Conservation (phyloP, 2,797 vertebrate species). For the Falco columbarius region DNA sequence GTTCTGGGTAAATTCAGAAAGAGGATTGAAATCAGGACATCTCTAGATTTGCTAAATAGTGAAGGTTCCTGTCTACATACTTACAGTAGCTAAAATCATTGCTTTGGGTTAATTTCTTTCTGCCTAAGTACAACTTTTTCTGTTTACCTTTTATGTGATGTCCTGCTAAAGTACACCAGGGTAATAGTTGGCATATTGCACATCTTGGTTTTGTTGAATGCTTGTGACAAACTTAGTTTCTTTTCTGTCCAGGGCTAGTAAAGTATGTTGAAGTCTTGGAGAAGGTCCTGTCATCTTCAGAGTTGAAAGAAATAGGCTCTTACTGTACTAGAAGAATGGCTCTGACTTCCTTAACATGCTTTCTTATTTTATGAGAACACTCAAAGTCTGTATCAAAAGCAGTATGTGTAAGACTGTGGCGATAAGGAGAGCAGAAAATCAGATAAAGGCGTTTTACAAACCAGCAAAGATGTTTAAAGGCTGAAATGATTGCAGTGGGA, state of each 20-base stretch:
- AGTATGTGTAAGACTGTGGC: not conserved
- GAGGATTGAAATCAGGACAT: rapidly evolving
- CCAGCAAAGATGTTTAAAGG: not conserved
- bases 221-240: not conserved
- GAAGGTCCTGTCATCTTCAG: not conserved
- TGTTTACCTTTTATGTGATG: not conserved
- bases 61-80: not conserved
- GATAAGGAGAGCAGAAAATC: not conserved
- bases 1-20: not conserved
- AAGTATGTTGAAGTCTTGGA: not conserved
- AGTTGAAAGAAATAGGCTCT: not conserved
- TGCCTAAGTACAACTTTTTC: not conserved
- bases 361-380: not conserved
- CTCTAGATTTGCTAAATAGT: not conserved
- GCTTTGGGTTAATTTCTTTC: not conserved
- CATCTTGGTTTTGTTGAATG: not conserved
- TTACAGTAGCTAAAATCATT: not conserved
- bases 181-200: not conserved
- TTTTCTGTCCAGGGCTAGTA: not conserved
- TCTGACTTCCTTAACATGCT: not conserved
- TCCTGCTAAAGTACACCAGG: not conserved
- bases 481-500: not conserved
- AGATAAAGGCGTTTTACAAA: not conserved
- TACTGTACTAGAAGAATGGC: not conserved
- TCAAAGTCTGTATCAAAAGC: not conserved